phyloP scores from a whole-genome alignment of 2,888 invertebrate genomes.

The Drosophila parthenogenetica region DNA sequence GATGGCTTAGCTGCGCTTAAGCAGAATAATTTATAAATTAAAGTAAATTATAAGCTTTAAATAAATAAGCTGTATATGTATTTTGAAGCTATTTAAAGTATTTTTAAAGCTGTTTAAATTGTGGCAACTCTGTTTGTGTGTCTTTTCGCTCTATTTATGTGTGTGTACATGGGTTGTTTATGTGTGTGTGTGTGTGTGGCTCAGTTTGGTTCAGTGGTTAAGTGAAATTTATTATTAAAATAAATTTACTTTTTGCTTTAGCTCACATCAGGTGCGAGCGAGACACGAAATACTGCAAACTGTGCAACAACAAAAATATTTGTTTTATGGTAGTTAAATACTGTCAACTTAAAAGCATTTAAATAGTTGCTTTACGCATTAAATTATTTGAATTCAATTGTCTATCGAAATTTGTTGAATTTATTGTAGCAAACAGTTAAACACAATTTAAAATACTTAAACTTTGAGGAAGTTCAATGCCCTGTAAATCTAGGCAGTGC shows the following conservation, averaged over 20 bases:
- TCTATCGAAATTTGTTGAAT: background rate
- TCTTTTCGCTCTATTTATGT: background rate
- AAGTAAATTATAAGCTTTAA: too few relatives aligned
- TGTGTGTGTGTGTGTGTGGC: background rate
- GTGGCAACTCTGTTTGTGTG: constrained; percentile 1
- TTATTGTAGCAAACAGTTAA: constrained; percentile 4
- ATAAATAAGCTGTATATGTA: too few relatives aligned
- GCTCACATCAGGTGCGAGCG: constrained; percentile 3
- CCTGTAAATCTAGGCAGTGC: too few relatives aligned
- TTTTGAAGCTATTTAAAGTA: too few relatives aligned
- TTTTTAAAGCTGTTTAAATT: background rate
- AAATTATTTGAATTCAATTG: background rate
- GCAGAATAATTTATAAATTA: too few relatives aligned
- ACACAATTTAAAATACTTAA: background rate
- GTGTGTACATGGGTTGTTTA: background rate
- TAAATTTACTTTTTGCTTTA: constrained; percentile 31
- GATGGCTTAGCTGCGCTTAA: too few relatives aligned
- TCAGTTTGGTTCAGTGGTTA: constrained; percentile 21
- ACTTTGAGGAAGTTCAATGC: background rate
- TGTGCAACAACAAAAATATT: background rate
- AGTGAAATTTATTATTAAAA: constrained; percentile 54
- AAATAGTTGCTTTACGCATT: background rate
- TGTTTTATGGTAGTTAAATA: constrained; percentile 9
- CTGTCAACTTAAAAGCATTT: constrained; percentile 9
- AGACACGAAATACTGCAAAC: constrained; percentile 4